phyloP scores from a whole-genome alignment of 2,113 vertebrate species.

The Aplodontia rufa region DNA sequence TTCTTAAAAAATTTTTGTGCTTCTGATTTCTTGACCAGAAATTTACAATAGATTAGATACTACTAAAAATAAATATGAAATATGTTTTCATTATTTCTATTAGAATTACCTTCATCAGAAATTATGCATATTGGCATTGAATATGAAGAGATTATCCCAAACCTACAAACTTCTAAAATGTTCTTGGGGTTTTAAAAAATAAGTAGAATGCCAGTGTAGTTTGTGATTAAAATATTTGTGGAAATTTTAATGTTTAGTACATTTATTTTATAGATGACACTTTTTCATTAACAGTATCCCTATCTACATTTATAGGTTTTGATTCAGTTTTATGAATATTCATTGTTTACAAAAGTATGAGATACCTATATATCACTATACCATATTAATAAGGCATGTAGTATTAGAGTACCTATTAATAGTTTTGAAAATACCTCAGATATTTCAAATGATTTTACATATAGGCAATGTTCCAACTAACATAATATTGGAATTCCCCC shows the following conservation, averaged over 20 bases:
- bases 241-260: not conserved
- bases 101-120: not conserved
- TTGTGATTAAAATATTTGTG: slow-evolving; percentile 15
- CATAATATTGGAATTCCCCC: slow-evolving; percentile 61
- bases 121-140: not conserved
- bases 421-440: slow-evolving; percentile 68
- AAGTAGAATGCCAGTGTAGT: not conserved
- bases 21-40: not conserved
- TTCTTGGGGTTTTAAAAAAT: slow-evolving; percentile 18
- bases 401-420: slow-evolving; percentile 66
- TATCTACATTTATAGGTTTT: not conserved
- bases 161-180: not conserved
- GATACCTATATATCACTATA: slow-evolving; percentile 9
- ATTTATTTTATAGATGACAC: not conserved
- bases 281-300: not conserved
- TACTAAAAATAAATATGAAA: not conserved
- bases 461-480: slow-evolving; percentile 43
- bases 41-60: not conserved
- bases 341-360: slow-evolving; percentile 52
- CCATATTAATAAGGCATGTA: slow-evolving; percentile 58
- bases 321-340: slow-evolving; percentile 51
- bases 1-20: not conserved
- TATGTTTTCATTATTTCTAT: not conserved
- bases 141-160: not conserved
- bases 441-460: slow-evolving; percentile 66